These are phyloP conservation scores for Anhinga anhinga DNA, from an alignment of 2,113 vertebrate species.

Conservation along the genomic window DNA sequence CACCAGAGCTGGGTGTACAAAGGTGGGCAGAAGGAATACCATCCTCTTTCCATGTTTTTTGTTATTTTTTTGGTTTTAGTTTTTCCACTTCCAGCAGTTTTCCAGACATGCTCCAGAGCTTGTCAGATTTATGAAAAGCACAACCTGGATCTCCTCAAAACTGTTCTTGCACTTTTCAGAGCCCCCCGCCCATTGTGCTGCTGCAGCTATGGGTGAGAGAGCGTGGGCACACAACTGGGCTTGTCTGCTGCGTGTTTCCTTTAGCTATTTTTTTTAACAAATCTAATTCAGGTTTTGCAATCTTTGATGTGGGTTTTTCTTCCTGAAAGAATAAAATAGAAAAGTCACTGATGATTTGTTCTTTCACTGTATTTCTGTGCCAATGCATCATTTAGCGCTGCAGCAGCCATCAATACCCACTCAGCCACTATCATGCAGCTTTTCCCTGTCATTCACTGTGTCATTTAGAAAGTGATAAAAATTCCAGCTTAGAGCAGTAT, in stretches of 20 bases:
- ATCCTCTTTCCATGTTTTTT: not conserved
- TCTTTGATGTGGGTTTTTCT: conserved; percentile 19
- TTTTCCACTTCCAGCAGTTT: not conserved
- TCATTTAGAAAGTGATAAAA: conserved; percentile 76
- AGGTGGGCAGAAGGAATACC: not conserved
- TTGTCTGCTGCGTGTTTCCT: not conserved
- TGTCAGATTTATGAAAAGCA: not conserved
- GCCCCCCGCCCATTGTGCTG: not conserved
- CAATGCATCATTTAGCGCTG: conserved; percentile 47
- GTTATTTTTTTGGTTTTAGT: no score
- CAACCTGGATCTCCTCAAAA: not conserved
- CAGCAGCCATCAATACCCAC: conserved; percentile 68
- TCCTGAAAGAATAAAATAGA: conserved; percentile 53
- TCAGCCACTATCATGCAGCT: conserved; percentile 65
- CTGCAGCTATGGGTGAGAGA: not conserved
- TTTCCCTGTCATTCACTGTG: conserved; percentile 70
- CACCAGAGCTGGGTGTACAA: not conserved
- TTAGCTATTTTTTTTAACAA: conserved; percentile 16
- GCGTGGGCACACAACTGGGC: not conserved
- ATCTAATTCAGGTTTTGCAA: conserved; percentile 40
- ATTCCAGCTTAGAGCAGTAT: conserved; percentile 61
- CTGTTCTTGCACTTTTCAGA: not conserved
- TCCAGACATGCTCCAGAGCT: not conserved
- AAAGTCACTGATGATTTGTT: conserved; percentile 53
- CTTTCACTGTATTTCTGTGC: conserved; percentile 60